These are phyloP conservation scores for Equus quagga DNA, from an alignment of 2,113 vertebrate species.

Conservation along the genomic window DNA sequence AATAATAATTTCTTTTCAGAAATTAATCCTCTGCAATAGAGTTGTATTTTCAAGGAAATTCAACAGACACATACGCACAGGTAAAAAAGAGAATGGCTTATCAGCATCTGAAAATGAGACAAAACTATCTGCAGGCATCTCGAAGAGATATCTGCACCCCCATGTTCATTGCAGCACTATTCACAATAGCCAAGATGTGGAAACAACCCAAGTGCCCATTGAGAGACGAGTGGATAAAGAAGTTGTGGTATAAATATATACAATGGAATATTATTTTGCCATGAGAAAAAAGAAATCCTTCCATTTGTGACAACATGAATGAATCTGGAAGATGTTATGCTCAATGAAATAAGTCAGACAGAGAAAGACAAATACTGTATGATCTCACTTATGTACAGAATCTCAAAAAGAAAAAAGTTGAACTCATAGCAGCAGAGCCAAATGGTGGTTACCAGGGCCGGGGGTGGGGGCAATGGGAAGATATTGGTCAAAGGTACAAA, in stretches of 20 bases:
- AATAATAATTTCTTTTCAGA: background rate
- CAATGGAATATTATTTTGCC: background rate
- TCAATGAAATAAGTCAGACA: background rate
- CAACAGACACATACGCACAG: background rate
- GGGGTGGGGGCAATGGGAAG: too few relatives aligned
- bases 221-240: accelerated
- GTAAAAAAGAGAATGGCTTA: background rate
- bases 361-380: background rate
- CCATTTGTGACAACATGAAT: accelerated
- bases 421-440: background rate
- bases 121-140: background rate
- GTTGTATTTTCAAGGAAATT: background rate
- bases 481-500: background rate
- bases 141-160: background rate
- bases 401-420: background rate
- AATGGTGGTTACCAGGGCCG: background rate
- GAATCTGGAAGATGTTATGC: background rate
- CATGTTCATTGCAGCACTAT: background rate
- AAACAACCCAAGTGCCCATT: background rate
- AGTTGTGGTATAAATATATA: too few relatives aligned
- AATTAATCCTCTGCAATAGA: background rate
- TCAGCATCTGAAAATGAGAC: background rate
- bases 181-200: background rate
- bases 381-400: background rate
- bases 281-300: background rate